phyloP scores from a whole-genome alignment of 2,888 invertebrate species.

The Amphipyra tragopoginis region DNA sequence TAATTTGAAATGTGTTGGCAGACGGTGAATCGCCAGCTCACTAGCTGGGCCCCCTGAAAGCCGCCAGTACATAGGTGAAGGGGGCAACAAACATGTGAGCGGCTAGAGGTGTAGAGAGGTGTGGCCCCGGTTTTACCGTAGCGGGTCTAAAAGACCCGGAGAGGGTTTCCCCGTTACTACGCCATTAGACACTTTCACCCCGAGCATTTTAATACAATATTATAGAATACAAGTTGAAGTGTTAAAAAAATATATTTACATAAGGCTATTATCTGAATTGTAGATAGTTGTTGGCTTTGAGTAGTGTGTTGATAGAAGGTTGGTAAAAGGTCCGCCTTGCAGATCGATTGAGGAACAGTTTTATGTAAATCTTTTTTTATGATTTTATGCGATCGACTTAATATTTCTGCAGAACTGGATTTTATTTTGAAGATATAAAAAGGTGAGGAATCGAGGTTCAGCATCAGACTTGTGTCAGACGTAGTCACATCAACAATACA shows the following conservation, averaged over 20 bases:
- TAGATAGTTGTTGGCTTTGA: neutral
- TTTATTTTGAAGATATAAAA: conserved; percentile 69
- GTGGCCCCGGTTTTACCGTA: no score
- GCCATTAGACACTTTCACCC: no score
- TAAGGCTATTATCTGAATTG: neutral
- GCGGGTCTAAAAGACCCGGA: no score
- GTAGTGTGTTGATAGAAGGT: neutral
- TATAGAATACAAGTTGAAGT: no score
- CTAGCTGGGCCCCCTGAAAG: no score
- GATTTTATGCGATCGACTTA: neutral
- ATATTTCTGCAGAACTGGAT: conserved; percentile 52
- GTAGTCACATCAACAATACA: conserved; percentile 70
- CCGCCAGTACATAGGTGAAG: no score
- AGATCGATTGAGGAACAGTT: neutral
- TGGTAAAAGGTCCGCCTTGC: neutral
- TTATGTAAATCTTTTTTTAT: neutral
- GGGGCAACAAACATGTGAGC: no score
- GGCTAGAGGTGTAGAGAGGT: no score
- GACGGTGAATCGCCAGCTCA: no score
- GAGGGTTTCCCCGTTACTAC: no score
- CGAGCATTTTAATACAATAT: no score
- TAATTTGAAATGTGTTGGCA: no score
- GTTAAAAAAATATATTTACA: neutral
- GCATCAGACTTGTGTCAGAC: conserved; percentile 71
- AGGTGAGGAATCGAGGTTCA: conserved; percentile 42